Evolutionary conservation across 2,113 vertebrate genomes (phyloP).

Genomic region (Entomyzon cyanotis): DNA sequence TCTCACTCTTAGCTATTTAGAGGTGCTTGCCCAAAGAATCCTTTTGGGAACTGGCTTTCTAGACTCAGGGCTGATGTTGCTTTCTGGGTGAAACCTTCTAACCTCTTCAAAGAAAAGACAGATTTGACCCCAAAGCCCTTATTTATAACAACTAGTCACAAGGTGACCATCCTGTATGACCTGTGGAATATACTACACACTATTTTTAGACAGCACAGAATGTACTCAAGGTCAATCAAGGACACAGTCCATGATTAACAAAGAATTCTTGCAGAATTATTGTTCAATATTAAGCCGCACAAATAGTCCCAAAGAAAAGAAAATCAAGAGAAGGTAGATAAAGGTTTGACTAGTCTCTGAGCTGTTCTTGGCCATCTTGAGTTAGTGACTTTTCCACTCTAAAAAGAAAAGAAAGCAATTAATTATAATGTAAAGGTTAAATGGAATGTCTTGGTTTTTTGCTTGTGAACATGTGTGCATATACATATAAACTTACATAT

Average conservation of each 20-base stretch:
- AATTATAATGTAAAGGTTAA: not conserved
- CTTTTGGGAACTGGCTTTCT: constrained; percentile 71
- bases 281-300: constrained; percentile 58
- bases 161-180: constrained; percentile 67
- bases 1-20: constrained; percentile 72
- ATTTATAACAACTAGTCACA: constrained; percentile 74
- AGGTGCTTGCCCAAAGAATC: constrained; percentile 68
- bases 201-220: constrained; percentile 66
- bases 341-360: not conserved
- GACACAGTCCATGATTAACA: constrained; percentile 69
- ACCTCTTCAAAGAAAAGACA: constrained; percentile 76
- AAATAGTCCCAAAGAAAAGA: not conserved
- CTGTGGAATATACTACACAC: constrained; percentile 60
- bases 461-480: not conserved
- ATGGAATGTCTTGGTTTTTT: not conserved
- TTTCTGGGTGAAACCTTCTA: constrained; percentile 77
- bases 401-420: not conserved
- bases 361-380: not conserved
- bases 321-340: not conserved
- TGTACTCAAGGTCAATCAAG: constrained; percentile 65
- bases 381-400: not conserved
- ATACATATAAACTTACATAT: not conserved
- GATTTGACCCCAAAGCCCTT: constrained; percentile 78
- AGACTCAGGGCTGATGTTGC: constrained; percentile 61
- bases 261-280: constrained; percentile 52